These are phyloP conservation scores for Drosophila phalerata DNA, from an alignment of 2,888 invertebrate species.

Conservation along the genomic window DNA sequence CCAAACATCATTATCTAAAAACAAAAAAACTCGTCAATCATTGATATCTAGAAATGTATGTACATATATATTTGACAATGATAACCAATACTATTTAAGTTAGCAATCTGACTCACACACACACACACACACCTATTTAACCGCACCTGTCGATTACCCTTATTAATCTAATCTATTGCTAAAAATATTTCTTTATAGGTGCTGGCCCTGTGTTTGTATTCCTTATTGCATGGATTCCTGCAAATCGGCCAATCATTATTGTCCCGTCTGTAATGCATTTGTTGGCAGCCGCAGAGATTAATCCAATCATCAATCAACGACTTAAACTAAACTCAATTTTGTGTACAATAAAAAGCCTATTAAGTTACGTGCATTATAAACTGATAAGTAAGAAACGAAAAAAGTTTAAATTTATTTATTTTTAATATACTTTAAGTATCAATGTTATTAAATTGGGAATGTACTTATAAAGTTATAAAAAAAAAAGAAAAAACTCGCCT, in stretches of 20 bases:
- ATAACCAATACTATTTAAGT: constrained; percentile 14
- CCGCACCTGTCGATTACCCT: not conserved
- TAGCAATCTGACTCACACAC: not conserved
- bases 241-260: constrained; percentile 39
- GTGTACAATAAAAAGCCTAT: not conserved
- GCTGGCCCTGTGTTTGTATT: constrained; percentile 49
- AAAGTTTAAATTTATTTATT: not conserved
- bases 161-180: constrained; percentile 23
- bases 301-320: not conserved
- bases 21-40: constrained; percentile 10
- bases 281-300: constrained; percentile 26
- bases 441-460: not conserved
- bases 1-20: constrained; percentile 8
- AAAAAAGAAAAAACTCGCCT: not conserved
- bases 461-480: not conserved
- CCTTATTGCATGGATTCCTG: constrained; percentile 53
- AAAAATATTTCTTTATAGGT: constrained; percentile 17
- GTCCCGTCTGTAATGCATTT: constrained; percentile 40
- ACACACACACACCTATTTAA: not conserved
- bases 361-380: not conserved
- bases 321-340: not conserved
- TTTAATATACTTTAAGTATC: not conserved
- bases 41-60: not conserved
- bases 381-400: not conserved
- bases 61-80: constrained; percentile 6